Conservation (phyloP, 1,140 invertebrate species). For the Schlechtendalia chinensis region DNA sequence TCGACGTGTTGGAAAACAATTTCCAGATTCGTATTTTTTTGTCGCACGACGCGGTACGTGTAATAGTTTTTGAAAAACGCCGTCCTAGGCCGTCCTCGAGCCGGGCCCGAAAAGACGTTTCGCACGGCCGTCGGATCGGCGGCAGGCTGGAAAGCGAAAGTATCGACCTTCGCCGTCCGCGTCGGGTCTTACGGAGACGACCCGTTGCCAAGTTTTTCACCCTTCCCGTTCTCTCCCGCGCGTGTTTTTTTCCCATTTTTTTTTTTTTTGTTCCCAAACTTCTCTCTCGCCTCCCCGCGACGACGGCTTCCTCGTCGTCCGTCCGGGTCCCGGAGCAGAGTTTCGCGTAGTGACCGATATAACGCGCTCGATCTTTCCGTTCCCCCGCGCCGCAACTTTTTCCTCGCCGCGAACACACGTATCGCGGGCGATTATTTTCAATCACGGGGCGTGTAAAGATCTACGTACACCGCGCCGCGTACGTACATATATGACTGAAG, state of each 20-base stretch:
- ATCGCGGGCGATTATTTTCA: constrained; percentile 26
- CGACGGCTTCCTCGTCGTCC: no score
- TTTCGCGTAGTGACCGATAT: background rate
- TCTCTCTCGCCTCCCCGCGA: background rate
- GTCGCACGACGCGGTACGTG: no score
- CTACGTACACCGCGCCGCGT: no score
- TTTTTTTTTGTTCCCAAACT: constrained; percentile 29
- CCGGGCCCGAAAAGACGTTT: no score
- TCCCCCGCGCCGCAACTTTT: no score
- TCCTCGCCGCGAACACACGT: background rate
- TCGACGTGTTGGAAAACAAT: no score
- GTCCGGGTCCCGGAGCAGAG: background rate
- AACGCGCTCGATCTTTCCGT: constrained; percentile 21
- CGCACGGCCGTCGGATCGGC: background rate
- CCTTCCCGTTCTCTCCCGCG: background rate
- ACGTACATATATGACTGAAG: no score
- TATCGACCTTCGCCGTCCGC: constrained; percentile 38
- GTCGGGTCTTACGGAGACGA: constrained; percentile 36
- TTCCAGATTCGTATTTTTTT: no score
- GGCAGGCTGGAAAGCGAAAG: no score
- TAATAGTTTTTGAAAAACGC: no score
- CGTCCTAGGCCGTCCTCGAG: no score
- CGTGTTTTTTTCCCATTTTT: constrained; percentile 3
- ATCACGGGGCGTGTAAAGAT: constrained; percentile 4
- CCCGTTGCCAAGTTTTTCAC: constrained; percentile 46